These are phyloP conservation scores for Ametastegia equiseti DNA, from an alignment of 2,888 invertebrate species.

Conservation along the genomic window DNA sequence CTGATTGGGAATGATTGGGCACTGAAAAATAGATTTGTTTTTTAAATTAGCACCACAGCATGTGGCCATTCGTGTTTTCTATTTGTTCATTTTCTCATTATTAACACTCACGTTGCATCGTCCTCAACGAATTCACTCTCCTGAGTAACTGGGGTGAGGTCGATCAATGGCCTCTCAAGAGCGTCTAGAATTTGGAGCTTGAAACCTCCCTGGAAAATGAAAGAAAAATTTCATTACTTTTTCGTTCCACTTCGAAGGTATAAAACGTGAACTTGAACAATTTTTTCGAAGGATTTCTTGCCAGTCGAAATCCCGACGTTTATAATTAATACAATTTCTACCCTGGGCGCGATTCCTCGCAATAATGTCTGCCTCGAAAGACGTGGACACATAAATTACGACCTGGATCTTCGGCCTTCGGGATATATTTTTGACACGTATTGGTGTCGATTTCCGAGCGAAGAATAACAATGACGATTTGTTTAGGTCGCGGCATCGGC, in stretches of 20 bases:
- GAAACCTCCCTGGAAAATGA: conserved; percentile 89
- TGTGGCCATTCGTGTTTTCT: background rate
- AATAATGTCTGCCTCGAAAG: background rate
- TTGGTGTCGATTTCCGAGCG: conserved; percentile 29
- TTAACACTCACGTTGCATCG: conserved; percentile 89
- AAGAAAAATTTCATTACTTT: background rate
- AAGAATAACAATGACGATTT: conserved; percentile 37
- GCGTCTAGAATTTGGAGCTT: conserved; percentile 91
- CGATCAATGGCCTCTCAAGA: conserved; percentile 89
- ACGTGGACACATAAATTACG: background rate
- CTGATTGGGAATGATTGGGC: conserved; percentile 90
- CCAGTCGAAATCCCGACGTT: background rate
- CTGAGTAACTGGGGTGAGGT: conserved; percentile 89
- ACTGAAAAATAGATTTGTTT: conserved; percentile 77
- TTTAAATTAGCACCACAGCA: background rate
- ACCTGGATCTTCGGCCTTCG: background rate
- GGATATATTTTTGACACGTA: conserved; percentile 44
- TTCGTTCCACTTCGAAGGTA: background rate
- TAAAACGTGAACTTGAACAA: background rate
- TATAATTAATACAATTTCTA: background rate
- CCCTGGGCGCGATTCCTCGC: too few relatives aligned
- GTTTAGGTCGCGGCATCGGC: conserved; percentile 16
- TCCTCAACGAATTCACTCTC: conserved; percentile 89
- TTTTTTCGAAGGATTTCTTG: background rate
- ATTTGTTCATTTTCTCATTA: background rate